Evolutionary conservation across 2,888 invertebrate genomes (phyloP), one percentile per base, ranked within the genome.

Genomic region (Monoplex corrugatus): DNA sequence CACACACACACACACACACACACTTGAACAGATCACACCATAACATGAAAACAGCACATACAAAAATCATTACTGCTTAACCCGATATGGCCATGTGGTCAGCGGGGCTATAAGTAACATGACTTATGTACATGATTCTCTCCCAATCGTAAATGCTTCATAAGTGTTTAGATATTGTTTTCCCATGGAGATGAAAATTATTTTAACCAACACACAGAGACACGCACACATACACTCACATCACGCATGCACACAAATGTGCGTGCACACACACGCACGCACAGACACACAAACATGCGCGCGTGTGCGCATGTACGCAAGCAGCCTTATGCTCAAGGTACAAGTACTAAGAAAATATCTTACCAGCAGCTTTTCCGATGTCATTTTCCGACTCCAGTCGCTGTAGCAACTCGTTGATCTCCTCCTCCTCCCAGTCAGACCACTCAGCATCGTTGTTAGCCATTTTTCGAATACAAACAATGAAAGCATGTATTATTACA

Each of bases 391-490:
- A 82, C n/a, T 82, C 82, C 44, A 82, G 82, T 82, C 44, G 82
- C 82, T n/a, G 82, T 44, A 82, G 0, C 44, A 82, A 6, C 44
- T 82, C 82, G n/a, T 82, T 82, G 28, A 82, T 44, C 44, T 82
- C 82, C 44, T 82, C 82, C 44, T 82, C 82, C 82, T 82, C 82
- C 82, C 82, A 82, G 82, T 82, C 82, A 82, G 82, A 82, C 82
- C 82, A 82, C 43, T 82, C 44, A n/a, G 43, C 82, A 43, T 80
- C n/a, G n/a, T 44, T 82, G 82, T 82, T n/a, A 82, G 82, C 43
- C 82, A 82, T 82, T 44, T 82, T 28, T 28, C 32, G 10, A n/a
- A 5, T n/a, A 44, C 43, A n/a, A n/a, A n/a, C n/a, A n/a, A n/a
- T n/a, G n/a, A n/a, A n/a, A 40, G 23, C 32, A 82, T 44, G n/a